These are phyloP conservation scores for Thripadectes ignobilis DNA, from an alignment of 2,797 vertebrate genomes.

Conservation along the genomic window DNA sequence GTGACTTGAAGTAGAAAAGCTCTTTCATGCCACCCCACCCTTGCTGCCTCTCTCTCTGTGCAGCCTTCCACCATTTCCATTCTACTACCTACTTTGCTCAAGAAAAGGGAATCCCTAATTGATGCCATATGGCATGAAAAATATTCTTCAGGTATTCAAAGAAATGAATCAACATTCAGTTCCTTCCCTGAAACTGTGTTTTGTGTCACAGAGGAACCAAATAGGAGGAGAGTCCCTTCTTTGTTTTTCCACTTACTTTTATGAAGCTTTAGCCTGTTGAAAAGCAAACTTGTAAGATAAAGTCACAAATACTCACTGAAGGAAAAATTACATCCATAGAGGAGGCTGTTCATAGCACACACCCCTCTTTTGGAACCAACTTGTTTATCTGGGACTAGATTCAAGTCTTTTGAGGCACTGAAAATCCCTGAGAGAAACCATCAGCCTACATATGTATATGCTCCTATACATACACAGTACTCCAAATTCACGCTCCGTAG, in stretches of 20 bases:
- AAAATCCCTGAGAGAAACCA: background rate
- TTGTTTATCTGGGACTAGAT: conserved; percentile 1
- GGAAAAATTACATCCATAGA: background rate
- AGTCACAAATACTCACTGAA: background rate
- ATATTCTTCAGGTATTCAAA: background rate
- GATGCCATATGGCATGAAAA: rapidly evolving
- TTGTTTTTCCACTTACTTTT: background rate
- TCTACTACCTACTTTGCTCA: background rate
- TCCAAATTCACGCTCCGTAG: background rate
- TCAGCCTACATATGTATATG: background rate
- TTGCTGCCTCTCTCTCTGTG: background rate
- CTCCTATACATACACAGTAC: background rate
- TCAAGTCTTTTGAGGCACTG: background rate
- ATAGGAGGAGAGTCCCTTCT: background rate
- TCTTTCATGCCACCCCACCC: background rate
- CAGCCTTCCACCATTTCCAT: background rate
- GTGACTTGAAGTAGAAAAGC: background rate
- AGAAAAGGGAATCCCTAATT: background rate
- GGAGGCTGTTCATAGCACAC: background rate
- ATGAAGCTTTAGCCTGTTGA: background rate
- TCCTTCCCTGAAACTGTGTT: background rate
- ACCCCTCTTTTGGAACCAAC: background rate
- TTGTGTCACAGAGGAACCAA: background rate
- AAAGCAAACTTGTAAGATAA: background rate
- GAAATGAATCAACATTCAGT: rapidly evolving